Percentiles rank a stretch among this genome's conserved stretches.
Conservation (phyloP, 2,113 vertebrate genomes). For the Ageneiosus marmoratus region DNA sequence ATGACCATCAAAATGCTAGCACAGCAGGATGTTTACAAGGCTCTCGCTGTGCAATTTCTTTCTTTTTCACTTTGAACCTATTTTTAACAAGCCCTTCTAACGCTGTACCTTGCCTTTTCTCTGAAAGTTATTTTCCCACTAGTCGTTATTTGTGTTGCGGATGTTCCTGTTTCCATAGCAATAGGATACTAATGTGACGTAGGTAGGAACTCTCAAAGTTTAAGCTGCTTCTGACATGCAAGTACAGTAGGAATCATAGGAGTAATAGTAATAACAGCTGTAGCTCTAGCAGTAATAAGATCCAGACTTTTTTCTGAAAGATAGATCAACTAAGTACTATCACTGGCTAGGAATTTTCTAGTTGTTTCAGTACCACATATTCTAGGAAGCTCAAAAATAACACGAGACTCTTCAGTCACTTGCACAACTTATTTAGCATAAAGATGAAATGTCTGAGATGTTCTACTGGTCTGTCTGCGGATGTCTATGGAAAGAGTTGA, state of each 20-base stretch:
- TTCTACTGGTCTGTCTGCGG: not conserved
- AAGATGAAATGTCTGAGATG: conserved; percentile 15
- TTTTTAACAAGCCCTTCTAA: conserved; percentile 9
- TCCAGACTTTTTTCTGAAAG: not conserved
- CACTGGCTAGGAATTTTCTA: not conserved
- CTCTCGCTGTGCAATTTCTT: conserved; percentile 31
- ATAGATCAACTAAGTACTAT: not conserved
- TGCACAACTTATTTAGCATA: conserved; percentile 21
- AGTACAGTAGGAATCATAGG: not conserved
- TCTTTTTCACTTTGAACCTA: conserved; percentile 32
- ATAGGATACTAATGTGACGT: conserved; percentile 26
- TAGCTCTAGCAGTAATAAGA: too few species aligned
- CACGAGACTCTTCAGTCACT: too few species aligned
- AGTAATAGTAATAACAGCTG: not conserved
- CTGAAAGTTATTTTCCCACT: not conserved
- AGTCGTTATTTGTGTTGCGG: conserved; percentile 33
- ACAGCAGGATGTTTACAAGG: conserved; percentile 45
- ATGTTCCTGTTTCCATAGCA: conserved; percentile 36
- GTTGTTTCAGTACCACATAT: not conserved
- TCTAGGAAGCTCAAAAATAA: not conserved
- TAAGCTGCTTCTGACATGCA: not conserved
- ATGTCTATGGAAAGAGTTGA: conserved; percentile 28
- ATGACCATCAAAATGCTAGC: conserved; percentile 30
- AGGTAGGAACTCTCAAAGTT: conserved; percentile 11
- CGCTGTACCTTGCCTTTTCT: conserved; percentile 37